phyloP scores from a whole-genome alignment of 2,888 invertebrate genomes.

The Cybosia mesomella region DNA sequence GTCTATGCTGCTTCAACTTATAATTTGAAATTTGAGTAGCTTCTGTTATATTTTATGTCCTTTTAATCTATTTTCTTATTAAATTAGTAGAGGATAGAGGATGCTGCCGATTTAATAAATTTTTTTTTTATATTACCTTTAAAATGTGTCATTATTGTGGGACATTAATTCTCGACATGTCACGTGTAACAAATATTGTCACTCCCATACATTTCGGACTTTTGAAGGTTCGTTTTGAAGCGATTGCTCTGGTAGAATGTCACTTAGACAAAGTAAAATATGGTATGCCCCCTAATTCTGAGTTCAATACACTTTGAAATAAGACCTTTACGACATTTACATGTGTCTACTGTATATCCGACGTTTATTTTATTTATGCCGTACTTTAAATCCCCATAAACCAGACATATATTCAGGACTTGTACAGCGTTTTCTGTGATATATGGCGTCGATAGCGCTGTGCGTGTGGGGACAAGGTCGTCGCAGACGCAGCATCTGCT shows the following conservation, averaged over 20 bases:
- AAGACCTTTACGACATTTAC: neutral
- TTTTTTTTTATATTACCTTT: neutral
- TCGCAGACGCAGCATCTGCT: constrained; percentile 62
- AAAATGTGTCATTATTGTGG: neutral
- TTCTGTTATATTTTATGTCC: neutral
- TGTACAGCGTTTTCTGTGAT: constrained; percentile 28
- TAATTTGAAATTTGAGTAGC: neutral
- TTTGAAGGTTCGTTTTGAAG: no score
- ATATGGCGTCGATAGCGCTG: constrained; percentile 42
- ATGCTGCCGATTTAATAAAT: neutral
- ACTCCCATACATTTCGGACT: no score
- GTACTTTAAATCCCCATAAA: neutral
- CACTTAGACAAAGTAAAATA: no score
- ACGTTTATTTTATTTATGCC: neutral
- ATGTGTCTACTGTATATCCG: neutral
- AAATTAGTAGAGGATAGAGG: no score
- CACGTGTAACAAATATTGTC: no score
- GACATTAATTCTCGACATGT: no score
- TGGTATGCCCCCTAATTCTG: neutral
- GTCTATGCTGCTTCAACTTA: neutral
- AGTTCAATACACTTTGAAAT: neutral
- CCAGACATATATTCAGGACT: neutral
- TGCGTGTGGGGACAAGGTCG: constrained; percentile 57
- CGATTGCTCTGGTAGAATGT: no score
- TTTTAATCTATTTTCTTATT: neutral